These are phyloP conservation scores for Zaprionus vittiger DNA, from an alignment of 1,140 invertebrate genomes.

Conservation along the genomic window DNA sequence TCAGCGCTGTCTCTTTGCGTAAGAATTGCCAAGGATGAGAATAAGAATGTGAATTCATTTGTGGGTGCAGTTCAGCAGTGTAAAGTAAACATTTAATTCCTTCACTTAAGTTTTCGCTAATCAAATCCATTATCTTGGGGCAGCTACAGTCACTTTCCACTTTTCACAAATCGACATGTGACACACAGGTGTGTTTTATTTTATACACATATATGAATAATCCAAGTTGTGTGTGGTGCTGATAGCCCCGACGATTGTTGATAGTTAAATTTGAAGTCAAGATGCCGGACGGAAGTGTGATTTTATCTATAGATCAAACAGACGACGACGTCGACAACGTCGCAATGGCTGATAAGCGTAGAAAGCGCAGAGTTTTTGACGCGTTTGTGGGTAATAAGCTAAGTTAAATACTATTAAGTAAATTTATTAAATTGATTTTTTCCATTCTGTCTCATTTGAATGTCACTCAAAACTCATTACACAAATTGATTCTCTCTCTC, in stretches of 20 bases:
- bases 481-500: slow-evolving; percentile 53
- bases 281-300: slow-evolving; percentile 16
- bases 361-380: neutral
- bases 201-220: slow-evolving; percentile 60
- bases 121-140: slow-evolving; percentile 40
- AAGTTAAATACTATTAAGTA: slow-evolving; percentile 52
- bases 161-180: slow-evolving; percentile 53
- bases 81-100: neutral
- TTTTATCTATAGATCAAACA: slow-evolving; percentile 21
- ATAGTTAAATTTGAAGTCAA: slow-evolving; percentile 13
- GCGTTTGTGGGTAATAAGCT: neutral
- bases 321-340: neutral
- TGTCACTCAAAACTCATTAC: slow-evolving; percentile 69
- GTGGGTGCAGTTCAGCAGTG: neutral
- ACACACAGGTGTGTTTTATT: slow-evolving; percentile 32
- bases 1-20: neutral
- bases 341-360: slow-evolving; percentile 2
- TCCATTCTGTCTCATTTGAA: slow-evolving; percentile 37
- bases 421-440: slow-evolving; percentile 63
- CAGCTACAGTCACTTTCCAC: slow-evolving; percentile 1
- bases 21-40: neutral
- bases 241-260: slow-evolving; percentile 54
- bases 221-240: slow-evolving; percentile 23
- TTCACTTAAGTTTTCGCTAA: slow-evolving; percentile 17
- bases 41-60: neutral